Percentiles rank a stretch among this genome's conserved stretches.
Conservation (phyloP, 1,140 invertebrate genomes). For the Pseudomyrmex concolor region DNA sequence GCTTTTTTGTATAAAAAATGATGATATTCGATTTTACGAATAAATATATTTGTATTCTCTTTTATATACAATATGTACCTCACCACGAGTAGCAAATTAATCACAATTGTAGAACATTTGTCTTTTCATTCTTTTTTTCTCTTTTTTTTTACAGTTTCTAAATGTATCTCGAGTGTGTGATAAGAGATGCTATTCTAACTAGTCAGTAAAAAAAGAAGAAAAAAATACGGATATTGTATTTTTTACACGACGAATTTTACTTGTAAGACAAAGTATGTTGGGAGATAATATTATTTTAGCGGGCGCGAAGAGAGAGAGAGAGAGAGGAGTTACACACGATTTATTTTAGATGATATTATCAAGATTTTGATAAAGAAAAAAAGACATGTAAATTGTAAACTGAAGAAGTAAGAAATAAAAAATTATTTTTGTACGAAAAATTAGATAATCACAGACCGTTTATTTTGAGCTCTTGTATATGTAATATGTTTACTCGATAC, state of each 20-base stretch:
- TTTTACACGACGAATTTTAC: slow-evolving; percentile 72
- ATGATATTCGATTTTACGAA: slow-evolving; percentile 30
- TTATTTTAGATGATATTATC: slow-evolving; percentile 33
- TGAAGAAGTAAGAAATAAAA: slow-evolving; percentile 55
- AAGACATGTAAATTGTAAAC: slow-evolving; percentile 44
- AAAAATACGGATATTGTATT: slow-evolving; percentile 77
- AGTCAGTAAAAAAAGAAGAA: slow-evolving; percentile 78
- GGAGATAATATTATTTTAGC: slow-evolving; percentile 1
- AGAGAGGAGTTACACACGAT: background rate
- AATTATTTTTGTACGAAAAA: slow-evolving; percentile 53
- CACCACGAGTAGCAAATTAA: slow-evolving; percentile 4
- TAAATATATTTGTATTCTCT: slow-evolving; percentile 50
- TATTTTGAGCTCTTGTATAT: slow-evolving; percentile 13
- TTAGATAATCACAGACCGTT: slow-evolving; percentile 22
- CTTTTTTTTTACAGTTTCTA: slow-evolving; percentile 33
- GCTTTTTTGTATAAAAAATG: slow-evolving; percentile 4
- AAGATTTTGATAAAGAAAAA: slow-evolving; percentile 50
- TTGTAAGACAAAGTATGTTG: slow-evolving; percentile 52
- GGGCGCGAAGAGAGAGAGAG: slow-evolving; percentile 30
- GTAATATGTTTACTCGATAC: background rate
- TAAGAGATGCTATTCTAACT: slow-evolving; percentile 71
- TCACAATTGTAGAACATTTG: slow-evolving; percentile 19
- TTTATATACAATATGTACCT: slow-evolving; percentile 47
- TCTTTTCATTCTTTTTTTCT: background rate
- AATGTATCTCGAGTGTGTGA: slow-evolving; percentile 51